Evolutionary conservation across 2,888 invertebrate species (phyloP), one percentile per base, ranked within the genome.

Genomic region (Euplexia lucipara): DNA sequence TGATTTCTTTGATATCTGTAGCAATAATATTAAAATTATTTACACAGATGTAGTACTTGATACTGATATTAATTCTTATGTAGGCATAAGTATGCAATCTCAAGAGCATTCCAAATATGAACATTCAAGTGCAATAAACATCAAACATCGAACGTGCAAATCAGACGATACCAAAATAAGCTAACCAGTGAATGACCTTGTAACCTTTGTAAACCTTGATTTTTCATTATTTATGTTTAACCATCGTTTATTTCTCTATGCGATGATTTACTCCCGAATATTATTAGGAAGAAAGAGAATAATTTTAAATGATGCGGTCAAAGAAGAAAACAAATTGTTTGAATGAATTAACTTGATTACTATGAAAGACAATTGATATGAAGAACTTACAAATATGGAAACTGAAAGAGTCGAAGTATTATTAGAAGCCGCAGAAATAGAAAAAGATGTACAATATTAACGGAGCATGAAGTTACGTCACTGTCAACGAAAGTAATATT

Each of bases 81-180:
- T 26, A 41, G 39, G n/a, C 20, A 41, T 51, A 60, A 51, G 54
- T 18, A 49, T 75, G 32, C 49, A 62, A 54, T 42, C 63, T 77
- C 54, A 71, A 79, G 71, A 70, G 75, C 52, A 67, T 67, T 70
- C 63, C 63, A 70, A 79, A 70, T 75, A 68, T 60, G 57, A 70
- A 54, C 44, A 63, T 71, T 68, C 61, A 71, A 79, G 75, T 75
- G 70, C 59, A 64, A 69, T 59, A 53, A 45, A 65, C 70, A 79
- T 79, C 70, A 79, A 73, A 67, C 44, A 20, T 14, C 5, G 45
- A 49, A 49, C 51, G 70, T 62, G 75, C 78, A 77, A 70, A 74
- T 75, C 60, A 70, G 53, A 60, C 34, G 49, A 61, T 54, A 69
- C 61, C 14, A 22, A 69, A 79, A 77, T 79, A 77, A 44, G 44